Conservation (phyloP, 2,797 vertebrate genomes). For the Siniperca undulata region DNA sequence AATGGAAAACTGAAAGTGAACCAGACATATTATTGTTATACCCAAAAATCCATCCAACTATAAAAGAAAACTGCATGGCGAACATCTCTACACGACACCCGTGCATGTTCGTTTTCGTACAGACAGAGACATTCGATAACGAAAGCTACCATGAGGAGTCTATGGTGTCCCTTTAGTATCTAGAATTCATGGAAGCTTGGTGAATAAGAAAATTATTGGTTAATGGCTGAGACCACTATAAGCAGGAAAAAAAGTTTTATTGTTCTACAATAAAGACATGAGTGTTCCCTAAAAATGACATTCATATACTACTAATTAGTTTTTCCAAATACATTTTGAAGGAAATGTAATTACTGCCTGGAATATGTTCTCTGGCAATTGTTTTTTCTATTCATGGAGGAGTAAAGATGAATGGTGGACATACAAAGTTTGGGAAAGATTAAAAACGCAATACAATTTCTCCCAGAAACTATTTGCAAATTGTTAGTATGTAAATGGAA, state of each 20-base stretch:
- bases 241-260: neutral
- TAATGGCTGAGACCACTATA: neutral
- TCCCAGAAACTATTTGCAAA: neutral
- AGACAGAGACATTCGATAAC: neutral
- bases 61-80: neutral
- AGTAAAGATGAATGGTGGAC: neutral
- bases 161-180: neutral
- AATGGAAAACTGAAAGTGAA: neutral
- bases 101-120: neutral
- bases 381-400: neutral
- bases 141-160: neutral
- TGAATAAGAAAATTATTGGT: neutral
- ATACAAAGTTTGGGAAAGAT: neutral
- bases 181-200: neutral
- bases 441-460: neutral
- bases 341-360: too few species aligned
- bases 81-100: neutral
- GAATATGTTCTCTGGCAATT: neutral
- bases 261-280: neutral
- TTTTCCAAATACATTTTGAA: constrained; percentile 4
- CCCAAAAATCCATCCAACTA: neutral
- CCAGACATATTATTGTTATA: neutral
- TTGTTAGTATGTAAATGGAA: neutral
- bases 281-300: neutral
- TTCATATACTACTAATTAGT: neutral